These are phyloP conservation scores for Petrocephalus sullivani DNA, from an alignment of 2,797 vertebrate species.

Conservation along the genomic window DNA sequence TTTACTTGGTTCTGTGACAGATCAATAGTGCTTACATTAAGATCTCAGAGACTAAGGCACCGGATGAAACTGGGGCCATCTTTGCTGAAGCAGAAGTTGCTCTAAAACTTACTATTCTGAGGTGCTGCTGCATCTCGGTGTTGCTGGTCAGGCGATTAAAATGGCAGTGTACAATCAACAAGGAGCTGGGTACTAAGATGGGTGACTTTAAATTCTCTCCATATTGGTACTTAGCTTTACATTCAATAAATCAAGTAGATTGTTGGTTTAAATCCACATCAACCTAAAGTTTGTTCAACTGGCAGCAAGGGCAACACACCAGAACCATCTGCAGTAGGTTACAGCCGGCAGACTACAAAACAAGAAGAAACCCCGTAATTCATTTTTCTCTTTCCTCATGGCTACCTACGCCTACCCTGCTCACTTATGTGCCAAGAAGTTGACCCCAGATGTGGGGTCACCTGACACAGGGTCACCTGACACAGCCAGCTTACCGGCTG, in stretches of 20 bases:
- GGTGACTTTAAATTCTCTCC: no score
- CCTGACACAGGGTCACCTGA: neutral
- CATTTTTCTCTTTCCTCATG: neutral
- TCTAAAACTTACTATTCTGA: neutral
- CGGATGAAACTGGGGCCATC: neutral
- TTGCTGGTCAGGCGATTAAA: neutral
- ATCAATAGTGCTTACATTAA: neutral
- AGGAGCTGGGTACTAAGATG: neutral
- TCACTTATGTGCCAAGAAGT: neutral
- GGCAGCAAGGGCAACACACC: neutral
- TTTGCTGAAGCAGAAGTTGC: neutral
- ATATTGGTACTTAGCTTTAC: neutral
- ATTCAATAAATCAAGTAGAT: neutral
- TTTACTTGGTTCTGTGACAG: neutral
- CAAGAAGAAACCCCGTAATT: neutral
- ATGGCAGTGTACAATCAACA: neutral
- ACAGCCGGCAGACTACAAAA: neutral
- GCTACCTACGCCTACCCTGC: neutral
- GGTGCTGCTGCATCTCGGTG: neutral
- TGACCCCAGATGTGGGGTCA: neutral
- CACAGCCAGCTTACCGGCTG: neutral
- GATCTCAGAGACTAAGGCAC: neutral
- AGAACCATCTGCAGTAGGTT: neutral
- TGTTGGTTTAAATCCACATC: neutral
- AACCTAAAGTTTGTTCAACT: neutral